Base-by-base conservation (phyloP, 2,113 vertebrate genomes). In the Chaetorhynchus papuensis region DNA sequence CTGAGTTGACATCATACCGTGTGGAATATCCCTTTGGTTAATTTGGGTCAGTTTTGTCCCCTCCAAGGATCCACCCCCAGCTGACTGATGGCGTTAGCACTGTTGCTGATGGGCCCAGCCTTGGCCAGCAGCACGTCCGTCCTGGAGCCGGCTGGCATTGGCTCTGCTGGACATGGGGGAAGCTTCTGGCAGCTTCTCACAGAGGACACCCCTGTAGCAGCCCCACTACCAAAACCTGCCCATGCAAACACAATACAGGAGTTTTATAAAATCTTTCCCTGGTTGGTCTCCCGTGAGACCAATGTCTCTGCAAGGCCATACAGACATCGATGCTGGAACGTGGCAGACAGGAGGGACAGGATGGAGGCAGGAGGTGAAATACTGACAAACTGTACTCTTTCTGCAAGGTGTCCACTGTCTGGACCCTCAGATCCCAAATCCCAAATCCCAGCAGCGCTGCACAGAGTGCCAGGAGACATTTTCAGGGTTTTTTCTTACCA, bases 101-200 rank as follows among this genome's bases (percentile, higher is more conserved):
- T 0, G 0, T 20, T 1, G 0, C 22, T 33, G 37, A 19, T 24
- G 15, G 59, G 59, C 57, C 10, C 3, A 0, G 44, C 52, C 37
- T 20, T 28, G 37, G 27, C 49, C 44, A 37, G 44, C 8, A 3
- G 22, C 2, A 28, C 4, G 11, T 65, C 50, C 2, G 4, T 59
- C 44, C 53, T 37, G 52, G 44, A 66, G 50, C 31, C 2, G 1
- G 42, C 39, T 44, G 42, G 11, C 35, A 31, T 7, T 31, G 41
- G 21, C 42, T 56, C 35, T 42, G 65, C 49, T 1, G 4, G 42
- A 42, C 17, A 8, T 7, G 50, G 33, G 2, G 26, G 22, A 57
- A 75, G 11, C 53, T 83, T 47, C 78, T 41, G 63, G 44, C 28
- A 82, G 7, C 39, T n/a, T 19, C n/a, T 53, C 30, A 60, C 45